Evolutionary conservation across 2,888 invertebrate species (phyloP).

Genomic region (Pristionchus exspectatus): DNA sequence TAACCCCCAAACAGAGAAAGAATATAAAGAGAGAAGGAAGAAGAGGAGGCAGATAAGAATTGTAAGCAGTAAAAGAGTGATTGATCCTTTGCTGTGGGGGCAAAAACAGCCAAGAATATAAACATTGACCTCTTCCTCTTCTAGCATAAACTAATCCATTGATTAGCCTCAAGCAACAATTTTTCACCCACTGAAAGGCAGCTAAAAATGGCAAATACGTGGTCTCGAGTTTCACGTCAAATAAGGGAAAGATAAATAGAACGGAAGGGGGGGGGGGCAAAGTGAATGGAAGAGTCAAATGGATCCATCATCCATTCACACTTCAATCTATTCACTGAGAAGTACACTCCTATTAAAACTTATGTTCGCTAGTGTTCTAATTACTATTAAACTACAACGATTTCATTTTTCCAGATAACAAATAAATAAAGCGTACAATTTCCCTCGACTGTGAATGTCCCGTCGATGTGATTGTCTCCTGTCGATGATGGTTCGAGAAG

Average conservation of each 20-base stretch:
- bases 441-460: background rate
- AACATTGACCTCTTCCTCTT: conserved; percentile 19
- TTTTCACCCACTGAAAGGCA: background rate
- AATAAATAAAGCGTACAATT: background rate
- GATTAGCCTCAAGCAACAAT: background rate
- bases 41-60: background rate
- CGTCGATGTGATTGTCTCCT: background rate
- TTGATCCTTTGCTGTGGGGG: background rate
- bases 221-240: conserved; percentile 1
- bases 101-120: background rate
- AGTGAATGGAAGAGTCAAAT: conserved; percentile 21
- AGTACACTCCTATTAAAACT: background rate
- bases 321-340: background rate
- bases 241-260: conserved; percentile 38
- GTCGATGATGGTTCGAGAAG: background rate
- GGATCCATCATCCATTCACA: background rate
- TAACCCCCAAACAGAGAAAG: conserved; percentile 6
- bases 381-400: too few species aligned
- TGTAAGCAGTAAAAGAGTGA: conserved; percentile 31
- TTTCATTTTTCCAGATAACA: background rate
- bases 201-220: conserved; percentile 27
- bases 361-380: background rate
- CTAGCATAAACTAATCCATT: background rate
- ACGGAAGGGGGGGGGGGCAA: background rate
- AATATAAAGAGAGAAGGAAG: background rate